Percentiles rank a stretch among this genome's conserved stretches.
phyloP scores from a whole-genome alignment of 2,888 invertebrate genomes.

The Eupithecia pulchellata region DNA sequence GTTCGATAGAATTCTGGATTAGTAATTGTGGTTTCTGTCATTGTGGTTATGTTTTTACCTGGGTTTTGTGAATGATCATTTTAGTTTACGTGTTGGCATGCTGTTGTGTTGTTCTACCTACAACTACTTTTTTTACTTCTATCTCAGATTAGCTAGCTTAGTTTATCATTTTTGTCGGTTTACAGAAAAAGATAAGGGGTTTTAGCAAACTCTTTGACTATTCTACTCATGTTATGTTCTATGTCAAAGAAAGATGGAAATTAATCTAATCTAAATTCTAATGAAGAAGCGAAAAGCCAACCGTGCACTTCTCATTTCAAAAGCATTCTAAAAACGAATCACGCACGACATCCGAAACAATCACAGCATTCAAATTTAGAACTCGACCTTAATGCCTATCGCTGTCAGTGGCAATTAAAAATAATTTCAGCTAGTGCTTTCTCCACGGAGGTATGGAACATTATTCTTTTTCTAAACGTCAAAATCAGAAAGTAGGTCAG shows the following conservation, averaged over 20 bases:
- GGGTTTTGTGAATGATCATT: slow-evolving; percentile 39
- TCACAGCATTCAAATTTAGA: slow-evolving; percentile 43
- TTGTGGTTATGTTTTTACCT: slow-evolving; percentile 43
- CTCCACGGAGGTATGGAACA: slow-evolving; percentile 38
- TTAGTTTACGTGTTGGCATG: slow-evolving; percentile 40
- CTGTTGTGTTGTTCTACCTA: slow-evolving; percentile 17
- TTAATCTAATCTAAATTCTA: slow-evolving; percentile 3
- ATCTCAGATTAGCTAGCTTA: not conserved
- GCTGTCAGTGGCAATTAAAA: slow-evolving; percentile 49
- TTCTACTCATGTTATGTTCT: not conserved
- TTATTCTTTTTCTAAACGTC: slow-evolving; percentile 46
- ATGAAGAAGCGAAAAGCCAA: not conserved
- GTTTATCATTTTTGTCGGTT: not conserved
- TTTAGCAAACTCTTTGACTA: not conserved
- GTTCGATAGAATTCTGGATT: slow-evolving; percentile 41
- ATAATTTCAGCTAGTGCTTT: slow-evolving; percentile 47
- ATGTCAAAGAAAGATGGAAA: slow-evolving; percentile 5
- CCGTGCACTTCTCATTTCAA: slow-evolving; percentile 9
- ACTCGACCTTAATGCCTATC: slow-evolving; percentile 41
- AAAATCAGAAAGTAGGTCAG: slow-evolving; percentile 61
- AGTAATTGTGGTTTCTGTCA: slow-evolving; percentile 43
- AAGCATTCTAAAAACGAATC: slow-evolving; percentile 22
- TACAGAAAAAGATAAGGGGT: not conserved
- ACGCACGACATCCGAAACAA: slow-evolving; percentile 34
- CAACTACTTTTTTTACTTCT: not conserved